A percentile compares a stretch with the other conserved stretches of the same genome.
phyloP scores from a whole-genome alignment of 2,888 invertebrate species.

The Cryptophagus acutangulus region DNA sequence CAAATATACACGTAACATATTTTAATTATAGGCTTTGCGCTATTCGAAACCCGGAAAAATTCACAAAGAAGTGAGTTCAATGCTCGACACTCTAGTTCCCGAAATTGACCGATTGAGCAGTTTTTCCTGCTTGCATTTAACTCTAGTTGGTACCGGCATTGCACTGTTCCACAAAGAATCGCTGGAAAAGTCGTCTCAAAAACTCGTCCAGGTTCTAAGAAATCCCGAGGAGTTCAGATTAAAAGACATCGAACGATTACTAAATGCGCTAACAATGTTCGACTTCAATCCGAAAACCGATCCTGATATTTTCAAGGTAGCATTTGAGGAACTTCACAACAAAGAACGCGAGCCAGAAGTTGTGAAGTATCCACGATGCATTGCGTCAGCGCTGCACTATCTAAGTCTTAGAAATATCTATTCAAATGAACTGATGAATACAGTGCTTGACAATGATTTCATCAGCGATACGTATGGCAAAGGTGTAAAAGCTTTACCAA shows the following conservation, averaged over 20 bases:
- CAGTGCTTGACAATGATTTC: slow-evolving; percentile 56
- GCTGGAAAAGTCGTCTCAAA: slow-evolving; percentile 51
- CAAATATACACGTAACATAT: slow-evolving; percentile 1
- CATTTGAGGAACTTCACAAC: slow-evolving; percentile 51
- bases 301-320: slow-evolving; percentile 46
- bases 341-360: slow-evolving; percentile 55
- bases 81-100: slow-evolving; percentile 53
- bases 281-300: slow-evolving; percentile 52
- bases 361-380: slow-evolving; percentile 54
- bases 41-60: slow-evolving; percentile 52
- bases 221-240: slow-evolving; percentile 48
- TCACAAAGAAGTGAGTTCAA: slow-evolving; percentile 47
- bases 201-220: slow-evolving; percentile 50
- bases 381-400: slow-evolving; percentile 58
- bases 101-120: slow-evolving; percentile 58
- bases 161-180: slow-evolving; percentile 49
- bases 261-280: slow-evolving; percentile 59
- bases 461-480: slow-evolving; percentile 51
- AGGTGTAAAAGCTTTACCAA: slow-evolving; percentile 32
- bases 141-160: slow-evolving; percentile 56
- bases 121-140: slow-evolving; percentile 61
- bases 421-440: slow-evolving; percentile 56
- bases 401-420: slow-evolving; percentile 55
- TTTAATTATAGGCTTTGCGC: slow-evolving; percentile 48
- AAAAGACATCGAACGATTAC: slow-evolving; percentile 72